Base-by-base conservation (phyloP, 2,797 vertebrate species). In the Percopsis omiscomaycus region DNA sequence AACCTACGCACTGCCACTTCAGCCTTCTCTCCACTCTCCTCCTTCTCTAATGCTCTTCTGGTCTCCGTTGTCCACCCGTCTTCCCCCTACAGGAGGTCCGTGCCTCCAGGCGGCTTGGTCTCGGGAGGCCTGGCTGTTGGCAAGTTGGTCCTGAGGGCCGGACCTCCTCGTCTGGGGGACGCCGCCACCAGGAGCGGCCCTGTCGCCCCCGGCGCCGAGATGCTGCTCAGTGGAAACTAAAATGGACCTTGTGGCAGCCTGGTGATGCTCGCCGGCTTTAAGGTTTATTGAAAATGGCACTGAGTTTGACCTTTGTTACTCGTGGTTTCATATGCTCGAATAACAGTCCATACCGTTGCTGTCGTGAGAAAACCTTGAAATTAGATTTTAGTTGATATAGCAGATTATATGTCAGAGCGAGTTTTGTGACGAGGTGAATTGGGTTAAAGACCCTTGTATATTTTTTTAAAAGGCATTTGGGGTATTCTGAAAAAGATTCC, bases 151-250 rank as follows among this genome's bases (percentile, higher is more conserved):
- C 90, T 96, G 87, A 94, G 94, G 86, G 93, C 94, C 5, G 91
- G 92, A 84, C 93, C 94, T 9, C 81, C 87, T 73, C 90, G 89
- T 74, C 85, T 87, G 77, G 93, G 92, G 71, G 89, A 95, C 74
- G 74, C 91, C 71, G 87, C 94, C 63, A 77, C 92, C 68, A 90
- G 91, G 82, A 89, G 90, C 71, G 86, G 93, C 87, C 88, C 93
- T 57, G 93, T 94, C 84, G 89, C 90, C 66, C 82, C 92, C 15
- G 94, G 93, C 78, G 89, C 93, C 71, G 95, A 95, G 89, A 93
- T 96, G 94, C 91, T 97, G 87, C 90, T 93, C 42, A 93, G 92
- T 11, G 93, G 96, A 86, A 96, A 92, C 91, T 97, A 93, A 95
- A 86, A 84, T 74, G 27, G 59, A 67, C 60, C 28, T 51, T 67